Conservation (phyloP, 1,140 invertebrate genomes). For the Meloidogyne floridensis region DNA sequence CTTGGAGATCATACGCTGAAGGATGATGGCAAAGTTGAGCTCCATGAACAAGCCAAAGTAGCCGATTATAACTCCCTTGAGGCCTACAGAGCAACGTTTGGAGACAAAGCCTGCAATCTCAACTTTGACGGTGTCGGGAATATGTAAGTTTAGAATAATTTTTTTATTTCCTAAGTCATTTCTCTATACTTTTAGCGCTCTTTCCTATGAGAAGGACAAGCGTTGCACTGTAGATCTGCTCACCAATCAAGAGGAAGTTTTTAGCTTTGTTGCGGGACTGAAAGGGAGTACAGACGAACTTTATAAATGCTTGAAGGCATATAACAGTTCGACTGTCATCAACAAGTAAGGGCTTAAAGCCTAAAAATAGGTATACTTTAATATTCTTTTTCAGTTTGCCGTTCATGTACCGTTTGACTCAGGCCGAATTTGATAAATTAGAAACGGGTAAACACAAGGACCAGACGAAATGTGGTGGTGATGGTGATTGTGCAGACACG, state of each 20-base stretch:
- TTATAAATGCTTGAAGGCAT: not conserved
- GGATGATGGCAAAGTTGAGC: not conserved
- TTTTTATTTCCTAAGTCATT: not conserved
- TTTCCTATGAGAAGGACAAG: not conserved
- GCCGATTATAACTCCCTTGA: not conserved
- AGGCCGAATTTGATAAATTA: not conserved
- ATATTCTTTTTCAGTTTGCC: not conserved
- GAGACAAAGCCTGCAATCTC: not conserved
- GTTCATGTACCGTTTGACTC: conserved; percentile 3
- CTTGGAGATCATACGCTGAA: conserved; percentile 2
- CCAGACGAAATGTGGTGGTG: not conserved
- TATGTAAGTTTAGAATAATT: not conserved
- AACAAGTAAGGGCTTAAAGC: not conserved
- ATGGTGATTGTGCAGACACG: not conserved
- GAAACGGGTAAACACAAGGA: not conserved
- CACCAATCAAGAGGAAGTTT: not conserved
- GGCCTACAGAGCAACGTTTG: not conserved
- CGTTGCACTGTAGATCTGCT: not conserved
- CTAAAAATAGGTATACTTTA: not conserved
- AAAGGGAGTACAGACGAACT: not conserved
- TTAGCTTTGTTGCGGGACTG: not conserved
- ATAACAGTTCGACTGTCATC: not conserved
- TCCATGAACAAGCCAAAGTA: not conserved
- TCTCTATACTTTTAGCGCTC: not conserved
- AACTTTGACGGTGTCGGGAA: conserved; percentile 7